Conservation (phyloP, 2,113 vertebrate genomes). For the Mustelus asterias region DNA sequence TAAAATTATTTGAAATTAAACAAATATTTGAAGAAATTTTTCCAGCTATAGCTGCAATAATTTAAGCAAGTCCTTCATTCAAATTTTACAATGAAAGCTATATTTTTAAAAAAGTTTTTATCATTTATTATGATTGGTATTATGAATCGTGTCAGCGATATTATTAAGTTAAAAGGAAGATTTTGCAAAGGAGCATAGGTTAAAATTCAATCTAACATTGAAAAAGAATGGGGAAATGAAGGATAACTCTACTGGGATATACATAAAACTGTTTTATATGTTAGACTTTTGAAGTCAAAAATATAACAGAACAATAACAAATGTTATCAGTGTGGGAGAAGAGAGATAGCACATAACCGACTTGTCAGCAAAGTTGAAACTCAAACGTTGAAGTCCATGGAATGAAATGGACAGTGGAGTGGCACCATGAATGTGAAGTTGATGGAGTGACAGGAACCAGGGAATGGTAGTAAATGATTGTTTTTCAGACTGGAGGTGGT, state of each 20-base stretch:
- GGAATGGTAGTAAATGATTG: too few relatives aligned
- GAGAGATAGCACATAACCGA: neutral
- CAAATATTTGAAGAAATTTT: neutral
- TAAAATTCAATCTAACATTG: neutral
- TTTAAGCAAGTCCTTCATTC: neutral
- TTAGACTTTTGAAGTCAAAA: neutral
- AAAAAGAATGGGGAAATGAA: neutral
- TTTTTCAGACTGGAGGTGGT: too few relatives aligned
- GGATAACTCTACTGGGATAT: neutral
- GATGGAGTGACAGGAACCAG: neutral
- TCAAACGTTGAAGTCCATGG: neutral
- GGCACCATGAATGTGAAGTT: neutral
- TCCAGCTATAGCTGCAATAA: neutral
- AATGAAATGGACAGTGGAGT: neutral
- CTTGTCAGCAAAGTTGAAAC: neutral
- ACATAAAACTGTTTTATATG: neutral
- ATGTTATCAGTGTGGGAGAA: neutral
- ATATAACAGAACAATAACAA: neutral
- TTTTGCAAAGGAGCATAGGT: neutral
- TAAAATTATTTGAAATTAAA: neutral
- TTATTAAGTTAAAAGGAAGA: neutral
- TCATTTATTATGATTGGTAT: neutral
- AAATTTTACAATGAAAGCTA: neutral
- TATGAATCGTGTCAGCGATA: neutral
- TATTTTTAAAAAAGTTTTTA: neutral